Percentiles rank a stretch among this genome's conserved stretches.
Evolutionary conservation across 2,797 vertebrate genomes (phyloP).

Genomic region (Lycodopsis pacificus): DNA sequence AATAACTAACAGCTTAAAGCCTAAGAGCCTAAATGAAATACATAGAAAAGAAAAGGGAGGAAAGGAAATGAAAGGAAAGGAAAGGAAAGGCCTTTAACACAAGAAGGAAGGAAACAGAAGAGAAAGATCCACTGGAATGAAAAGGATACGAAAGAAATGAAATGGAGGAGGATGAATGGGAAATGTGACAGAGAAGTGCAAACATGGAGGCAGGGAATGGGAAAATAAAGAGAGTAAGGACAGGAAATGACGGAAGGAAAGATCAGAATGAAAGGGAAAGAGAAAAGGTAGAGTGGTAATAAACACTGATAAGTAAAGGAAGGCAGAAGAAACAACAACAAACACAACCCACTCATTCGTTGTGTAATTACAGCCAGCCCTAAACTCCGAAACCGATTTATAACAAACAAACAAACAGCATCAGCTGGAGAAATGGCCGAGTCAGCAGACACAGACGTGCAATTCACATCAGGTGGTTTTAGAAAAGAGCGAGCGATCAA

Average conservation of each 20-base stretch:
- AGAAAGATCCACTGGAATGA: neutral
- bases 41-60: neutral
- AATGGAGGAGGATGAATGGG: neutral
- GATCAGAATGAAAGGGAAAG: neutral
- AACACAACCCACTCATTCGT: neutral
- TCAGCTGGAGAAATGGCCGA: slow-evolving; percentile 15
- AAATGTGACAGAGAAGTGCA: neutral
- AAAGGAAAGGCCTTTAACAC: neutral
- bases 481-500: neutral
- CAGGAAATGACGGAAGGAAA: neutral
- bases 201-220: neutral
- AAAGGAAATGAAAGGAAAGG: neutral
- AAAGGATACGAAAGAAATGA: neutral
- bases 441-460: slow-evolving; percentile 23
- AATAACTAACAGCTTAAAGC: neutral
- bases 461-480: slow-evolving; percentile 19
- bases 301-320: neutral
- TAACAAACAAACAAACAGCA: neutral
- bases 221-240: neutral
- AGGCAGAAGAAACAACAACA: too few species aligned
- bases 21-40: neutral
- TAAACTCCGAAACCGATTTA: neutral
- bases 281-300: neutral
- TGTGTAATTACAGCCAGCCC: neutral
- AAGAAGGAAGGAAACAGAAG: neutral